Evolutionary conservation across 2,888 invertebrate genomes (phyloP).

Genomic region (Eucriotettix oculatus): DNA sequence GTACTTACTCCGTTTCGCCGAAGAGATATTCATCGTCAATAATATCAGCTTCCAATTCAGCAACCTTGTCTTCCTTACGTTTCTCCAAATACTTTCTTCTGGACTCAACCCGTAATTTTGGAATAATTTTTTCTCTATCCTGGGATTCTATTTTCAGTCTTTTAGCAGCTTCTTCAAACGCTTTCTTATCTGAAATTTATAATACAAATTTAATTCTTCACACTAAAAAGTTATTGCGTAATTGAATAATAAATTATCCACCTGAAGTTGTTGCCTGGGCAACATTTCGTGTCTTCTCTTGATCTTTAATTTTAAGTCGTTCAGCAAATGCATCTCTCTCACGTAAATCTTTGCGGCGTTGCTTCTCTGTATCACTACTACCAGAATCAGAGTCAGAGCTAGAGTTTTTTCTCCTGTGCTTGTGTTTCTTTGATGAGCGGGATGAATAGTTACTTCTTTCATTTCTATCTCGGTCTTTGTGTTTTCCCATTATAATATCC

Average conservation of each 20-base stretch:
- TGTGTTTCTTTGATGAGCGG: neutral
- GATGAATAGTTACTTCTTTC: neutral
- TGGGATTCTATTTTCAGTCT: constrained; percentile 74
- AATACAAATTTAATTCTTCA: neutral
- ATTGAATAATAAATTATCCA: neutral
- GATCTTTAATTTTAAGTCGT: constrained; percentile 76
- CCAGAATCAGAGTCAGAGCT: constrained; percentile 27
- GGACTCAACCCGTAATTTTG: constrained; percentile 77
- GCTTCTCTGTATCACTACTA: constrained; percentile 60
- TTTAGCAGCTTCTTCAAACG: constrained; percentile 78
- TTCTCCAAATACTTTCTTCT: constrained; percentile 88
- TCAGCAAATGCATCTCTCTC: constrained; percentile 90
- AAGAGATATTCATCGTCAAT: constrained; percentile 92
- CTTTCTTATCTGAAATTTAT: constrained; percentile 41
- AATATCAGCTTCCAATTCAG: constrained; percentile 88
- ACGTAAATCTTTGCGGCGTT: constrained; percentile 63
- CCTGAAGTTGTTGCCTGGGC: constrained; percentile 28
- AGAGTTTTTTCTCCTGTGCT: constrained; percentile 2
- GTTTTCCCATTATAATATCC: neutral
- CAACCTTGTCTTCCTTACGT: constrained; percentile 88
- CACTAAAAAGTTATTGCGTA: neutral
- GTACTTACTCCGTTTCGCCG: constrained; percentile 63
- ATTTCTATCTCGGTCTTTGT: neutral
- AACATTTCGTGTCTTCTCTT: constrained; percentile 69
- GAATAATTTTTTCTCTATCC: constrained; percentile 71